phyloP scores from a whole-genome alignment of 2,797 vertebrate genomes.

The Malurus splendens region DNA sequence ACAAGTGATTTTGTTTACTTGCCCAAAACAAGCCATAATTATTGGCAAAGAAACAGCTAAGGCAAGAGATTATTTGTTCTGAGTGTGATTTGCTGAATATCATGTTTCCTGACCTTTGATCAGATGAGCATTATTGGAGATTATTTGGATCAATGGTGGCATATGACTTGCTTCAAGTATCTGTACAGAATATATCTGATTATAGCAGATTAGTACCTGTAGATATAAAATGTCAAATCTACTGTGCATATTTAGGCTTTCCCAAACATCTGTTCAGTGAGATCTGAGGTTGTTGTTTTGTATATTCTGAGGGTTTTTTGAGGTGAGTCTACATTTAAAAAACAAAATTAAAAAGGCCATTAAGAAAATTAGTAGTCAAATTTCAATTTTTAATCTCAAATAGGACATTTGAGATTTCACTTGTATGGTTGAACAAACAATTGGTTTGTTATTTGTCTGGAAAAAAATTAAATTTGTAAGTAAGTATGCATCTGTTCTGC shows the following conservation, averaged over 20 bases:
- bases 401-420: neutral
- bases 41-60: neutral
- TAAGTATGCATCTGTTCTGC: neutral
- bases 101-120: neutral
- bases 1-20: neutral
- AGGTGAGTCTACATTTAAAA: neutral
- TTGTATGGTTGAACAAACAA: neutral
- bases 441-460: neutral
- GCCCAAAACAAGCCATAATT: neutral
- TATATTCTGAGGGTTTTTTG: neutral
- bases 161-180: conserved; percentile 30
- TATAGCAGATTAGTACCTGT: conserved; percentile 49
- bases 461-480: neutral
- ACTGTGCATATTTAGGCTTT: neutral
- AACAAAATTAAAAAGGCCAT: neutral
- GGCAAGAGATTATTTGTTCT: conserved; percentile 1
- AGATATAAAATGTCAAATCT: conserved; percentile 34
- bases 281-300: neutral
- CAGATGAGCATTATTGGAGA: conserved; percentile 1
- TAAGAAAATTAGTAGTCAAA: conserved; percentile 17
- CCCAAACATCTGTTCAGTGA: conserved; percentile 28
- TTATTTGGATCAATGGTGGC: conserved; percentile 33
- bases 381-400: neutral
- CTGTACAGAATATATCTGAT: conserved; percentile 28
- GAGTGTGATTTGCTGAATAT: neutral